Base-by-base conservation (phyloP, 2,113 vertebrate genomes). In the Gobio gobio region DNA sequence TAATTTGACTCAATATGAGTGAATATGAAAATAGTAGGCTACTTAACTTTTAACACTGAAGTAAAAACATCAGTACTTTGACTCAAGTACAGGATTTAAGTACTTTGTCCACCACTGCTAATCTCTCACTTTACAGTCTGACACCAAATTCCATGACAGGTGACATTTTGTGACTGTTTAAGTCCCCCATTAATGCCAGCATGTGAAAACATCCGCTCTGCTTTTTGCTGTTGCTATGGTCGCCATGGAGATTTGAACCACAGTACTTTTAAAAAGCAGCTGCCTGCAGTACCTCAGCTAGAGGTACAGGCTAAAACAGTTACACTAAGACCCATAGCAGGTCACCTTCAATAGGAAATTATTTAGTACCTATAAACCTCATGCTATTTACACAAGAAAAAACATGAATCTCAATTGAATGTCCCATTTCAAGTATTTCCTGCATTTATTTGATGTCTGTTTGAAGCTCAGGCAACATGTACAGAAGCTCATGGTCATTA, bases 181-280 rank as follows among this genome's bases (percentile, higher is more conserved):
- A 81, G 51, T 81, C 5, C 16, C 59, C 56, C 33, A 73, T 83
- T 20, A 63, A 24, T 83, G 14, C n/a, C 59, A 76, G 49, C 51
- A 20, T 45, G 58, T 58, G 74, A 77, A 75, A 85, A 83, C 83
- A 66, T 89, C 64, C 59, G 10, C 45, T 68, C 2, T 51, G 33
- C 36, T 59, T 14, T 22, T 29, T 61, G 29, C 33, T 64, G 78
- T 49, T 54, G 47, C 51, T 88, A 56, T 58, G 9, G 73, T 85
- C 33, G 14, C 87, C 73, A 86, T 85, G 83, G 85, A 82, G 75
- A 85, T 83, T 24, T 36, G 40, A n/a, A 87, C 74, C 83, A 78
- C 54, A 85, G 64, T 83, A 20, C 63, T 45, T 72, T 54, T 45
- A 43, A 43, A 73, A 43, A 68, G 36, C 75, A 66, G 22, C 43